These are phyloP conservation scores for Emmelina monodactyla DNA, from an alignment of 2,888 invertebrate genomes.

Conservation along the genomic window DNA sequence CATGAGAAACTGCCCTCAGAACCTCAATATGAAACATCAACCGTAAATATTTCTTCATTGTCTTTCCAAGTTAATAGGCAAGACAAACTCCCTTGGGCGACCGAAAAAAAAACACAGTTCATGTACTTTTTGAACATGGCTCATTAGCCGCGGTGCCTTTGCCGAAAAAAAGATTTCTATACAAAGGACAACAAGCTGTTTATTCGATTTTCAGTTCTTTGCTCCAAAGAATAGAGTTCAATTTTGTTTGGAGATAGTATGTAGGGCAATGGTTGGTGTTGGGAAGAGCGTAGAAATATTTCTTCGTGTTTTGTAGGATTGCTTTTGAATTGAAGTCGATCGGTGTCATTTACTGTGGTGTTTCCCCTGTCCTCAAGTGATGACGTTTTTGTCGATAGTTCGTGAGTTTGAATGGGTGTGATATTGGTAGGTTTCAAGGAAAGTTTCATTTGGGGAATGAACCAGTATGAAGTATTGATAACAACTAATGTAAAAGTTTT, in stretches of 20 bases:
- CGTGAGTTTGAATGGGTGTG: no score
- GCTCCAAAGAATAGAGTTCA: no score
- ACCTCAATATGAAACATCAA: no score
- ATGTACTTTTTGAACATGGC: constrained; percentile 32
- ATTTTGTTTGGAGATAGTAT: not conserved
- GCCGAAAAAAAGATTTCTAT: constrained; percentile 27
- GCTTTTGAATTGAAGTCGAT: not conserved
- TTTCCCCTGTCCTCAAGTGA: not conserved
- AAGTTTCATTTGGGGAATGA: no score
- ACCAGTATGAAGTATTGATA: no score
- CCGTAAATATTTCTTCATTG: no score
- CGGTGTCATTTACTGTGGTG: not conserved
- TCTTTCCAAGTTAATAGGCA: no score
- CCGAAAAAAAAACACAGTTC: constrained; percentile 22
- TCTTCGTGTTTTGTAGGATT: not conserved
- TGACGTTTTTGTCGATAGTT: not conserved
- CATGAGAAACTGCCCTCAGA: no score
- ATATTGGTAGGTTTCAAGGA: no score
- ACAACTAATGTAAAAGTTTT: no score
- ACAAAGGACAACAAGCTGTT: constrained; percentile 22
- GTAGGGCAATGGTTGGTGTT: not conserved
- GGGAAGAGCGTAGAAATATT: not conserved
- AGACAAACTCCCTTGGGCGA: constrained; percentile 10
- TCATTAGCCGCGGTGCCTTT: constrained; percentile 28
- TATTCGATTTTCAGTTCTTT: no score